phyloP scores from a whole-genome alignment of 2,113 vertebrate species.

The Passer montanus region DNA sequence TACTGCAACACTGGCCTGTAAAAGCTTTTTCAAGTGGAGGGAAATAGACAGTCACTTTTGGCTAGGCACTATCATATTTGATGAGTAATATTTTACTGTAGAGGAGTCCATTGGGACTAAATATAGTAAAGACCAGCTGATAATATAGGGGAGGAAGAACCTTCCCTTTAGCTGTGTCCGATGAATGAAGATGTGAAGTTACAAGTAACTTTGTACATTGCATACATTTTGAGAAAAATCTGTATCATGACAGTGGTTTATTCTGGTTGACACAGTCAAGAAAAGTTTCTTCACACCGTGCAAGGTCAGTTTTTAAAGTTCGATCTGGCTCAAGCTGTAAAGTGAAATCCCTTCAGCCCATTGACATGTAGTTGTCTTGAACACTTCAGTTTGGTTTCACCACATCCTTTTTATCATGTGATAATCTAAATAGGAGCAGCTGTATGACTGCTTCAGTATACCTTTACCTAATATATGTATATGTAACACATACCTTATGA shows the following conservation, averaged over 20 bases:
- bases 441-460: background rate
- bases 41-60: background rate
- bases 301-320: background rate
- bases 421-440: background rate
- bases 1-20: background rate
- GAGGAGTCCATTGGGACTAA: background rate
- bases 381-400: background rate
- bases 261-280: background rate
- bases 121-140: background rate
- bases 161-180: background rate
- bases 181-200: fast-evolving
- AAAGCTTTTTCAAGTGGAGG: background rate
- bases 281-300: background rate
- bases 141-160: background rate
- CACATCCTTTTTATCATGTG: background rate
- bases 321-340: background rate
- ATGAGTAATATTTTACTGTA: background rate
- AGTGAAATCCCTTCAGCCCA: background rate
- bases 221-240: background rate
- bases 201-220: background rate
- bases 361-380: background rate
- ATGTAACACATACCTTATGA: background rate
- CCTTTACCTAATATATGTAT: background rate
- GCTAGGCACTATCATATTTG: background rate
- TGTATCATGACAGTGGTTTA: background rate